Conservation (phyloP, 1,140 invertebrate species). For the Palaemon carinicauda region DNA sequence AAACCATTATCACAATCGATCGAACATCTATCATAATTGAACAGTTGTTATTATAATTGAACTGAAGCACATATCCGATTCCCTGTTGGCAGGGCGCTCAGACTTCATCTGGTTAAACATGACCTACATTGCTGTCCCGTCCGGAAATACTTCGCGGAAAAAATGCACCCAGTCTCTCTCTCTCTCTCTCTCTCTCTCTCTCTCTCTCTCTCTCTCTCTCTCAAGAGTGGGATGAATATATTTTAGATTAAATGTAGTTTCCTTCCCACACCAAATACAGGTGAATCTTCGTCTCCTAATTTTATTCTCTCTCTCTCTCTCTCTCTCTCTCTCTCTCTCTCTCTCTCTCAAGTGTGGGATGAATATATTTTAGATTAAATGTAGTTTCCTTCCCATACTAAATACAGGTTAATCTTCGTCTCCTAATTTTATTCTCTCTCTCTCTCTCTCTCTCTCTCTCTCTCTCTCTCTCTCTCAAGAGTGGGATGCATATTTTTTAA, state of each 20-base stretch:
- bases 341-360: background rate
- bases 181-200: conserved; percentile 26
- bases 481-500: too few relatives aligned
- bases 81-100: too few relatives aligned
- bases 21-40: too few relatives aligned
- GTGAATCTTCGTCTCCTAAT: background rate
- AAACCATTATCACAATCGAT: too few relatives aligned
- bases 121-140: too few relatives aligned
- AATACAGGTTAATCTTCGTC: background rate
- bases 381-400: background rate
- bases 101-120: too few relatives aligned
- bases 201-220: conserved; percentile 24
- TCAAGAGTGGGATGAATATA: too few relatives aligned
- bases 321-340: background rate
- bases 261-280: background rate
- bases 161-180: background rate
- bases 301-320: background rate
- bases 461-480: background rate
- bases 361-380: too few relatives aligned
- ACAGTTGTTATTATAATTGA: too few relatives aligned
- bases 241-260: too few relatives aligned
- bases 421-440: background rate
- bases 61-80: too few relatives aligned
- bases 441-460: background rate
- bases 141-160: too few relatives aligned